These are phyloP conservation scores for Spheniscus mendiculus DNA, from an alignment of 2,113 vertebrate species.

Conservation along the genomic window DNA sequence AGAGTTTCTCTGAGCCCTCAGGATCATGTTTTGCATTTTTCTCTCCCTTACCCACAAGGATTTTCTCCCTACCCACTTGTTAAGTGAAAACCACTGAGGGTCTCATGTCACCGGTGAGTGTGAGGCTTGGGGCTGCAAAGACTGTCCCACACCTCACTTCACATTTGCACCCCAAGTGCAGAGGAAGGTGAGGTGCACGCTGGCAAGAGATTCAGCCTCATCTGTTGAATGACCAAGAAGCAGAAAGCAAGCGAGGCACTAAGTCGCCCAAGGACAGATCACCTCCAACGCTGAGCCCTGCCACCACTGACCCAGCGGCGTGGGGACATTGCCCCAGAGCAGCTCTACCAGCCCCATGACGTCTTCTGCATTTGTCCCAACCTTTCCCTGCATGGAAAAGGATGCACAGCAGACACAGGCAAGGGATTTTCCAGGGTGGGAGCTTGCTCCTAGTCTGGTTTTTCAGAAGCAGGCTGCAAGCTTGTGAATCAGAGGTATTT, in stretches of 20 bases:
- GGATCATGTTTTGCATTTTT: neutral
- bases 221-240: neutral
- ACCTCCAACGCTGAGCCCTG: neutral
- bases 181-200: neutral
- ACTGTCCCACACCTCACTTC: neutral
- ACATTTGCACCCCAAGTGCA: neutral
- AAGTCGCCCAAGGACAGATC: neutral
- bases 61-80: neutral
- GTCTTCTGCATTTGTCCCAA: neutral
- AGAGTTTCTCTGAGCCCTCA: neutral
- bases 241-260: neutral
- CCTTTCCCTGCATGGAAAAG: neutral
- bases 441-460: neutral
- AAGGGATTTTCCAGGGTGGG: conserved; percentile 4
- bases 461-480: neutral
- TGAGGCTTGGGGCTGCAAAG: neutral
- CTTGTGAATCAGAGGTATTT: conserved; percentile 12
- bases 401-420: neutral
- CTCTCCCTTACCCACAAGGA: neutral
- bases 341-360: neutral
- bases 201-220: neutral
- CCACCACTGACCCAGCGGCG: neutral
- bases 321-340: neutral
- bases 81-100: neutral
- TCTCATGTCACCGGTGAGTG: neutral